These are phyloP conservation scores for Neosilurus hyrtlii DNA, from an alignment of 2,797 vertebrate genomes.

Conservation along the genomic window DNA sequence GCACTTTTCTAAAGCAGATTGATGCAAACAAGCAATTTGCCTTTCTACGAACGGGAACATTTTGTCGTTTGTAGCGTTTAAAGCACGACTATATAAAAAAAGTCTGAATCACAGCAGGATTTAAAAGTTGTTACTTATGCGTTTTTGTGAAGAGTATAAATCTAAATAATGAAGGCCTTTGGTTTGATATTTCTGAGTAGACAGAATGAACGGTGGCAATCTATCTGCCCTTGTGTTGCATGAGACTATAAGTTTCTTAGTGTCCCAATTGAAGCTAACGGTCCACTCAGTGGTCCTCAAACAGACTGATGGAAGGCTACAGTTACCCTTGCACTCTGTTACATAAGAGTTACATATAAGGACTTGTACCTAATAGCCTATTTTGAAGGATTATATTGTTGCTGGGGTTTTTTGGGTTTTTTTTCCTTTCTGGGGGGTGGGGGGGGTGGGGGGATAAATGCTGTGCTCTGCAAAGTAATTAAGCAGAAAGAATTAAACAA, in stretches of 20 bases:
- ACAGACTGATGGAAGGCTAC: conserved; percentile 32
- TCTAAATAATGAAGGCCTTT: background rate
- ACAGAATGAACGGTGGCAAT: too few species aligned
- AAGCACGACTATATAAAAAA: conserved; percentile 35
- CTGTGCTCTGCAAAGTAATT: conserved; percentile 28
- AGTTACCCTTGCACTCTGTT: conserved; percentile 32
- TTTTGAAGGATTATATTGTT: conserved; percentile 34
- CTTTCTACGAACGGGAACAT: conserved; percentile 63
- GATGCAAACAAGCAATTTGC: conserved; percentile 65
- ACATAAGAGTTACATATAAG: conserved; percentile 9
- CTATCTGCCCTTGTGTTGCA: background rate
- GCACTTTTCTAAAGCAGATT: conserved; percentile 72
- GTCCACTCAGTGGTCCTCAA: conserved; percentile 32
- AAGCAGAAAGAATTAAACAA: conserved; percentile 1
- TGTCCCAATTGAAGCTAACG: conserved; percentile 8
- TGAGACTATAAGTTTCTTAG: background rate
- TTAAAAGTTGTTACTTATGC: conserved; percentile 24
- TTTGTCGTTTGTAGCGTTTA: conserved; percentile 37
- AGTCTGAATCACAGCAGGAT: conserved; percentile 13
- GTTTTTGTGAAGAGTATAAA: conserved; percentile 21
- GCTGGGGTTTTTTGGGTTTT: background rate
- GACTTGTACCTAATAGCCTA: background rate
- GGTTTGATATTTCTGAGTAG: background rate
- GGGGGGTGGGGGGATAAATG: too few species aligned
- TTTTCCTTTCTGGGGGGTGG: background rate